Evolutionary conservation across 2,113 vertebrate species (phyloP).

Genomic region (Condylura cristata): DNA sequence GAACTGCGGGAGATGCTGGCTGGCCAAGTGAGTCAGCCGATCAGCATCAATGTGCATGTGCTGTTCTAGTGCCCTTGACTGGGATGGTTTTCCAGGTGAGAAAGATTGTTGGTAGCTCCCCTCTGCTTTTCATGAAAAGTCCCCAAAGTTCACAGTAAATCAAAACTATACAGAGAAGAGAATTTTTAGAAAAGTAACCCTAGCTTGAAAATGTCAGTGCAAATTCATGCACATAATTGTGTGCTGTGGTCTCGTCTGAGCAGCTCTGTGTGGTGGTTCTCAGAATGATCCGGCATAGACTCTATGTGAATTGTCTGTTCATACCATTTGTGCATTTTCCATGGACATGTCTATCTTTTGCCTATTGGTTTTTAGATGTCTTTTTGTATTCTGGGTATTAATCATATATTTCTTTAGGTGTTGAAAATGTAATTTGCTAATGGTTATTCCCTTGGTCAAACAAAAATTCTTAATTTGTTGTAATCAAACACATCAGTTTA

Average conservation of each 20-base stretch:
- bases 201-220: background rate
- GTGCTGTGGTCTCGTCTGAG: background rate
- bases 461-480: background rate
- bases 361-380: background rate
- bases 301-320: background rate
- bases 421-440: background rate
- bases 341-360: background rate
- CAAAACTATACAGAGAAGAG: background rate
- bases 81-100: background rate
- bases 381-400: background rate
- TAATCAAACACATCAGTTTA: background rate
- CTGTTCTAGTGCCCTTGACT: background rate
- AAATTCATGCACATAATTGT: background rate
- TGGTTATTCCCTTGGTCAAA: background rate
- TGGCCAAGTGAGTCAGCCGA: background rate
- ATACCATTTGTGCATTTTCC: background rate
- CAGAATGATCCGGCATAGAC: background rate
- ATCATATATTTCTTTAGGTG: background rate
- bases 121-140: background rate
- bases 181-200: background rate
- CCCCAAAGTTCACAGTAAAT: background rate
- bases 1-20: background rate
- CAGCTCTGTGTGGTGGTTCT: background rate
- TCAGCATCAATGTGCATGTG: rapidly evolving
- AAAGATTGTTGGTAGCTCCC: too few relatives aligned